Base-by-base conservation (phyloP, 2,113 vertebrate species). In the Osmerus mordax region DNA sequence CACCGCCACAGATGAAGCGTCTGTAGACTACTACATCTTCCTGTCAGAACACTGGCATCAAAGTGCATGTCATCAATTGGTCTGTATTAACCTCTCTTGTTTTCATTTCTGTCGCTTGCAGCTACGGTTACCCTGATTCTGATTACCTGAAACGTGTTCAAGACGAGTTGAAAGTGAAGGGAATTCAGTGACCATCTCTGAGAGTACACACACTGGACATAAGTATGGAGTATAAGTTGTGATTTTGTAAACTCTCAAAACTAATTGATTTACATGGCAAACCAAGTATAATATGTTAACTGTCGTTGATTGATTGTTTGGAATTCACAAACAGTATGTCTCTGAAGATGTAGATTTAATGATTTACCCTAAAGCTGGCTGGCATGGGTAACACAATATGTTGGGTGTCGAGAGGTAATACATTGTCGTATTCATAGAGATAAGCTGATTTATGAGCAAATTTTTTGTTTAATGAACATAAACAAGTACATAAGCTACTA, bases 401-500 rank as follows among this genome's bases (percentile, higher is more conserved):
- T 5, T 11, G 41, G 4, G 5, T 36, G 32, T 36, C 7, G 7
- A 36, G 32, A 11, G 41, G 41, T 12, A 12, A 11, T 12, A 11
- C 7, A 47, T 47, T 47, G 41, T 47, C 9, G 9, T 47, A 47
- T 12, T 47, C 41, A 55, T 29, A 28, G 58, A 64, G 70, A 74
- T 69, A 47, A 18, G 67, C 0, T 73, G 4, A 41, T 88, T 89
- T 88, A 89, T 93, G 90, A 92, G 91, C 89, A 94, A 94, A 92
- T 92, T 12, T 88, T 83, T 86, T 89, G 88, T 95, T 95, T 95
- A 94, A 93, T 94, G 91, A 94, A 94, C 92, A 92, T 91, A 93
- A 95, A 94, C 90, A 90, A 91, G 92, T 94, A 94, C 93, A 94
- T 91, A 91, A 90, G 90, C 92, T 94, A 93, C 90, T 92, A 87